These are phyloP conservation scores for Apodemus agrarius DNA, from an alignment of 2,797 vertebrate species.

Conservation along the genomic window DNA sequence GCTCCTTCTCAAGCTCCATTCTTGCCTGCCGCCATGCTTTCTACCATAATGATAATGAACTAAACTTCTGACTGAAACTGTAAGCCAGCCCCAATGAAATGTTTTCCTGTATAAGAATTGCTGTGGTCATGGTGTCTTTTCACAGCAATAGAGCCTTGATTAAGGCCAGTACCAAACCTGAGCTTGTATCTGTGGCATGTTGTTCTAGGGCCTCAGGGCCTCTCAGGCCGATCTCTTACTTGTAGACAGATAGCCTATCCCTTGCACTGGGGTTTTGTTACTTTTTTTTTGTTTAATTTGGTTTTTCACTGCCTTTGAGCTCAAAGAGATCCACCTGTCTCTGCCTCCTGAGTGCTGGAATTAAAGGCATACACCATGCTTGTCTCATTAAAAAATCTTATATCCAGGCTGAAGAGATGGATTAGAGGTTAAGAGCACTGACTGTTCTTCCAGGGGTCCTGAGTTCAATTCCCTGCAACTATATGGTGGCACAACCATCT, in stretches of 20 bases:
- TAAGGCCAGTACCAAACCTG: not conserved
- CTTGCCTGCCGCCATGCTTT: not conserved
- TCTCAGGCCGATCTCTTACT: not conserved
- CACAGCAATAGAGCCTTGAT: not conserved
- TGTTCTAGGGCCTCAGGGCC: not conserved
- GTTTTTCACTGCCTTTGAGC: too few relatives aligned
- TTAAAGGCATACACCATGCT: not conserved
- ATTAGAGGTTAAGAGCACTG: not conserved
- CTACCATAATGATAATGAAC: not conserved
- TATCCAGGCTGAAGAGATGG: not conserved
- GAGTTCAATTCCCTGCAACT: not conserved
- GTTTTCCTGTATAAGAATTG: not conserved
- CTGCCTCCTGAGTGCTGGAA: too few relatives aligned
- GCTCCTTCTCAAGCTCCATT: not conserved
- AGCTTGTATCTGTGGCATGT: not conserved
- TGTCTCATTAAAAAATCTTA: not conserved
- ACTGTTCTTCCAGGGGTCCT: not conserved
- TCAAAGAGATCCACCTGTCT: not conserved
- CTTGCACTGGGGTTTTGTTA: not conserved
- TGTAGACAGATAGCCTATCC: not conserved
- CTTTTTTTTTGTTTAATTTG: not conserved
- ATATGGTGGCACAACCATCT: not conserved
- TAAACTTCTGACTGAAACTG: not conserved
- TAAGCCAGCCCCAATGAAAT: not conserved
- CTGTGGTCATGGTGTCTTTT: not conserved